These are phyloP conservation scores for Chaetogeoica ovagalla DNA, from an alignment of 2,888 invertebrate species.

Conservation along the genomic window DNA sequence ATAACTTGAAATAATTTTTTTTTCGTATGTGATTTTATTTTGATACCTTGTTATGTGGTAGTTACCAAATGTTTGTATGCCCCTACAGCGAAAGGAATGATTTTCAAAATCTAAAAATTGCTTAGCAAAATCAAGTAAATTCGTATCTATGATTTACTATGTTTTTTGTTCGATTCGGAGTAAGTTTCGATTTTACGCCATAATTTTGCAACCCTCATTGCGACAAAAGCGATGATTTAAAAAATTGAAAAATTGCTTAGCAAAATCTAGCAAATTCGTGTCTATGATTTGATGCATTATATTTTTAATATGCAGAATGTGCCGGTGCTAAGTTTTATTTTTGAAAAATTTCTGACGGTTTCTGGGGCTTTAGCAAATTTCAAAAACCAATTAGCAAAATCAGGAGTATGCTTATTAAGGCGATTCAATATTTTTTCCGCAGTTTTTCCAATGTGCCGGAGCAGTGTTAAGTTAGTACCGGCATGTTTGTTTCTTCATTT, in stretches of 20 bases:
- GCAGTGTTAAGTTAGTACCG: too few species aligned
- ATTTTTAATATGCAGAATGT: too few species aligned
- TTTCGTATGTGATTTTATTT: too few species aligned
- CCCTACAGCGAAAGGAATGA: too few species aligned
- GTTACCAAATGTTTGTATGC: too few species aligned
- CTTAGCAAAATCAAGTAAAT: too few species aligned
- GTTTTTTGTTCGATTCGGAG: not conserved
- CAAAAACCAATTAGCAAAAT: not conserved
- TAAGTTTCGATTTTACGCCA: not conserved
- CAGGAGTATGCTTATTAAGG: not conserved
- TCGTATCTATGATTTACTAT: too few species aligned
- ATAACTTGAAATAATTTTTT: too few species aligned
- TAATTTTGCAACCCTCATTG: not conserved
- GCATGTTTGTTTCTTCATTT: too few species aligned
- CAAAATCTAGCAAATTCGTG: not conserved
- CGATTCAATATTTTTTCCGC: not conserved
- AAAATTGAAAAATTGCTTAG: not conserved
- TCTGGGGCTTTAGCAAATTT: not conserved
- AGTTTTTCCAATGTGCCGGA: not conserved
- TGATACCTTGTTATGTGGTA: too few species aligned
- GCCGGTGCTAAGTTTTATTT: not conserved
- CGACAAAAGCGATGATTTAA: not conserved
- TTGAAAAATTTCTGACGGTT: not conserved
- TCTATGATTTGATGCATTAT: not conserved
- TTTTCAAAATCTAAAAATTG: too few species aligned